phyloP scores from a whole-genome alignment of 2,113 vertebrate species.

The Probosciger aterrimus region DNA sequence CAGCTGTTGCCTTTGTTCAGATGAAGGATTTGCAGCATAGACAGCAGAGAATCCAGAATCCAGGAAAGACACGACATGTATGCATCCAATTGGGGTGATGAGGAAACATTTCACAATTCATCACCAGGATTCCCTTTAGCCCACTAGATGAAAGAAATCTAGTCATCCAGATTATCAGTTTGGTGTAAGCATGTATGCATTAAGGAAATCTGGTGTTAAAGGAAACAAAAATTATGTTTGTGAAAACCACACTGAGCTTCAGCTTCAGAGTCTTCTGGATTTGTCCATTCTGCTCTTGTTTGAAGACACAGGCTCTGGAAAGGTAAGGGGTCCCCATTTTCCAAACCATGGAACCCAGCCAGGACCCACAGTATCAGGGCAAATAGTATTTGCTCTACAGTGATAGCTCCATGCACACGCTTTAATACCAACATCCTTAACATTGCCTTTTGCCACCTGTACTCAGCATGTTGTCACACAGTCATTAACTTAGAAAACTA shows the following conservation, averaged over 20 bases:
- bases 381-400: neutral
- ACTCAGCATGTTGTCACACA: constrained; percentile 73
- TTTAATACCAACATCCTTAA: constrained; percentile 43
- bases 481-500: constrained; percentile 73
- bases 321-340: neutral
- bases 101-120: constrained; percentile 3
- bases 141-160: neutral
- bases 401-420: neutral
- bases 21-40: neutral
- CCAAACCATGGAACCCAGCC: neutral
- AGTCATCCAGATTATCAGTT: neutral
- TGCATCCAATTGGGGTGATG: neutral
- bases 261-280: constrained; percentile 3
- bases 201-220: neutral
- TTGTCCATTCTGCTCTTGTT: neutral
- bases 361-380: neutral
- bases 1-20: neutral
- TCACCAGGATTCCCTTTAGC: neutral
- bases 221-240: neutral
- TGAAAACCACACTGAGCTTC: constrained; percentile 27
- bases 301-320: constrained; percentile 4
- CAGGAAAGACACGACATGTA: neutral
- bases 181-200: neutral
- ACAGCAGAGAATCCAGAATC: neutral
- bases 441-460: constrained; percentile 67